Percentiles rank a stretch among this genome's conserved stretches.
Conservation (phyloP, 2,888 invertebrate species). For the Thelaira solivaga region DNA sequence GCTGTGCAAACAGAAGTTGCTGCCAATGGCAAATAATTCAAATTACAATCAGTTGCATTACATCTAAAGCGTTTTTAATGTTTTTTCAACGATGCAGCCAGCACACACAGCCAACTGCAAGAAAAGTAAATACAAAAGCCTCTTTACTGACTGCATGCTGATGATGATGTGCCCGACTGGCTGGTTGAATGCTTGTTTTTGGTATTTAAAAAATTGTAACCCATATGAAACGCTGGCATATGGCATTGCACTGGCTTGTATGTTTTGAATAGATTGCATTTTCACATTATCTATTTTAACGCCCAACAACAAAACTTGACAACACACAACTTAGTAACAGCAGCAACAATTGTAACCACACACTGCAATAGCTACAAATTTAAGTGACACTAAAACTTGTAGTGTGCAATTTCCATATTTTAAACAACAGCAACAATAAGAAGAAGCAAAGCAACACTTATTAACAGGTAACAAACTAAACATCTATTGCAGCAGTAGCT, state of each 20-base stretch:
- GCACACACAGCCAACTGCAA: constrained; percentile 13
- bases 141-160: constrained; percentile 27
- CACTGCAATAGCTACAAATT: constrained; percentile 50
- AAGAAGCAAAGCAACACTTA: constrained; percentile 43
- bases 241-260: constrained; percentile 9
- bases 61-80: constrained; percentile 61
- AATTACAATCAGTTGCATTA: constrained; percentile 61
- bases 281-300: constrained; percentile 47
- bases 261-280: constrained; percentile 22
- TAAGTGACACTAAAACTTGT: constrained; percentile 61
- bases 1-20: constrained; percentile 60
- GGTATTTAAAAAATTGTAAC: constrained; percentile 55
- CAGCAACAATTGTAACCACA: constrained; percentile 20
- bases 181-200: constrained; percentile 31
- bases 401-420: constrained; percentile 61
- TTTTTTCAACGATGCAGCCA: constrained; percentile 17
- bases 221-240: constrained; percentile 47
- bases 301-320: constrained; percentile 51
- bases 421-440: constrained; percentile 14
- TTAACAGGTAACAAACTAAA: constrained; percentile 59
- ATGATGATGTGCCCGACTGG: constrained; percentile 21
- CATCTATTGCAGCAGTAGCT: constrained; percentile 59
- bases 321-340: neutral
- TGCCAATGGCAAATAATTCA: constrained; percentile 63
- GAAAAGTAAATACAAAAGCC: constrained; percentile 55